These are phyloP conservation scores for Musca vetustissima DNA, from an alignment of 1,140 invertebrate genomes.

Conservation along the genomic window DNA sequence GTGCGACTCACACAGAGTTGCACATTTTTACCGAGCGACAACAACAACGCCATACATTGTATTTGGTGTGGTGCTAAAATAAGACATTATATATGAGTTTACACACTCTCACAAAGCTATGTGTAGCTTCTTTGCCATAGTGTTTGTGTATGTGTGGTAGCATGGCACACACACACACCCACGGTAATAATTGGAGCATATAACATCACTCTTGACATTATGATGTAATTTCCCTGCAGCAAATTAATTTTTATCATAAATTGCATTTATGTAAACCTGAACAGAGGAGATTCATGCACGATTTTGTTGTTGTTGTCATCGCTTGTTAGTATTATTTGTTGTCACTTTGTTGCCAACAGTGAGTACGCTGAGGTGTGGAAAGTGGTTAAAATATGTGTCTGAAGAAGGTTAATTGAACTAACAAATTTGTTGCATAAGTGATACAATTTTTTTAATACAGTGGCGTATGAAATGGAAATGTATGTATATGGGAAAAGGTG, in stretches of 20 bases:
- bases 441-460: too few species aligned
- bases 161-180: not conserved
- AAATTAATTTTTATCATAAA: constrained; percentile 28
- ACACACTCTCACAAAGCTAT: too few species aligned
- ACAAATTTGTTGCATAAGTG: too few species aligned
- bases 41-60: not conserved
- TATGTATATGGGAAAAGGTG: too few species aligned
- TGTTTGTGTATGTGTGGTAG: not conserved
- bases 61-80: not conserved
- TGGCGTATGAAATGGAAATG: too few species aligned
- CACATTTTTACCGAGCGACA: too few species aligned
- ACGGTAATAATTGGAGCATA: constrained; percentile 50
- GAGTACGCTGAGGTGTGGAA: too few species aligned
- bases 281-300: too few species aligned
- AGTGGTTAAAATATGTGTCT: too few species aligned
- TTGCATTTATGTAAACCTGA: constrained; percentile 9
- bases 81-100: not conserved
- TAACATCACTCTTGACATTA: constrained; percentile 56
- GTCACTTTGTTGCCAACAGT: too few species aligned
- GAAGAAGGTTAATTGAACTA: too few species aligned
- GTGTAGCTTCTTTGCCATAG: not conserved
- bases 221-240: constrained; percentile 35
- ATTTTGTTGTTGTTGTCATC: not conserved
- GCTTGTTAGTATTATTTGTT: not conserved
- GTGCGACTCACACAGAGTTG: too few species aligned